Conservation (phyloP, 2,797 vertebrate genomes). For the Thaleichthys pacificus region DNA sequence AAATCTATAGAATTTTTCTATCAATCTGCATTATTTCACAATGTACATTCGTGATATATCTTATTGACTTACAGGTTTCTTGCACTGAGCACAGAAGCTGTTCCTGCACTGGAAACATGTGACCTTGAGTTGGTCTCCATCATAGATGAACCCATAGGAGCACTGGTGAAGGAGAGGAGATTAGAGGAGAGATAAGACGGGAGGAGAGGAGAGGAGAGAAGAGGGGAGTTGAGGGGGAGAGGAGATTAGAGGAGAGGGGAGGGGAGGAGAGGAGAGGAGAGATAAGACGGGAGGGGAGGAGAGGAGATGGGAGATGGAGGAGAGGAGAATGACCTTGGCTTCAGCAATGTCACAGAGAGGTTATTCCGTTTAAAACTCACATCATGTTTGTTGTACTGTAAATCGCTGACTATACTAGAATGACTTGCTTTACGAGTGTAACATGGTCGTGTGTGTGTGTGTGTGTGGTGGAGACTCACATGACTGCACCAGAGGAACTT, state of each 20-base stretch:
- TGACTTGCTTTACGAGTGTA: neutral
- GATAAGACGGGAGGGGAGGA: too few relatives aligned
- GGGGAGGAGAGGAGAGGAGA: neutral
- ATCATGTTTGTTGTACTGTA: too few relatives aligned
- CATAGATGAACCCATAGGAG: slow-evolving; percentile 91
- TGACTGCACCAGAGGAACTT: slow-evolving; percentile 93
- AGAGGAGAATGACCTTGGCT: neutral
- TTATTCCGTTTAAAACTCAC: too few relatives aligned
- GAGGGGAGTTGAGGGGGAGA: too few relatives aligned
- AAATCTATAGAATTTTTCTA: neutral
- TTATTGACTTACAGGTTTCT: slow-evolving; percentile 77
- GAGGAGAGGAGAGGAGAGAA: too few relatives aligned
- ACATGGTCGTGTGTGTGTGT: neutral
- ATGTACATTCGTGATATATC: neutral
- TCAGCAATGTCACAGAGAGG: too few relatives aligned
- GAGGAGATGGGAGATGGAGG: neutral
- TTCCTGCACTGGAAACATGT: slow-evolving; percentile 88
- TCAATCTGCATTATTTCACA: too few relatives aligned
- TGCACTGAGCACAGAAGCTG: slow-evolving; percentile 90
- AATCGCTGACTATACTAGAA: neutral
- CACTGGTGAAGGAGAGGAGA: slow-evolving; percentile 67
- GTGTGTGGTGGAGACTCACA: slow-evolving; percentile 66
- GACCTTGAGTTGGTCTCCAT: slow-evolving; percentile 88
- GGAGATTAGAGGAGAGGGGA: neutral
- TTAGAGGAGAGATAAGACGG: neutral